These are phyloP conservation scores for Poeciliopsis occidentalis DNA, from an alignment of 2,113 vertebrate genomes.

Conservation along the genomic window DNA sequence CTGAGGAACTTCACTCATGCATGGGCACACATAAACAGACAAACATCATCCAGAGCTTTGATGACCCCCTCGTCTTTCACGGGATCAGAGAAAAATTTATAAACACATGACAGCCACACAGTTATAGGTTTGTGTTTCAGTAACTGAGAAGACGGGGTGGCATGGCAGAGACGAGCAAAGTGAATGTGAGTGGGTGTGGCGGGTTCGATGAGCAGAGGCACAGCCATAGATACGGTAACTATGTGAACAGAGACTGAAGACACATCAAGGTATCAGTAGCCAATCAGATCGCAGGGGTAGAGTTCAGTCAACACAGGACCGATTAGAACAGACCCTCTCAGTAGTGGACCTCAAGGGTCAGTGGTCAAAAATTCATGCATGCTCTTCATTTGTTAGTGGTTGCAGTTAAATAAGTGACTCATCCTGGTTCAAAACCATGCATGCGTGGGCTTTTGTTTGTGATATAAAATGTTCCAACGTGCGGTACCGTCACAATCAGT, in stretches of 20 bases:
- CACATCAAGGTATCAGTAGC: slow-evolving; percentile 58
- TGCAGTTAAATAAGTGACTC: slow-evolving; percentile 47
- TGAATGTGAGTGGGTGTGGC: slow-evolving; percentile 66
- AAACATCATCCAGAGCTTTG: slow-evolving; percentile 14
- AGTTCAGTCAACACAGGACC: slow-evolving; percentile 33
- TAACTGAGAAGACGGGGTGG: slow-evolving; percentile 34
- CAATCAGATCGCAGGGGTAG: slow-evolving; percentile 56
- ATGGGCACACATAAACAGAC: slow-evolving; percentile 10
- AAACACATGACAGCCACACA: slow-evolving; percentile 12
- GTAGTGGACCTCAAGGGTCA: slow-evolving; percentile 1
- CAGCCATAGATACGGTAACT: slow-evolving; percentile 76
- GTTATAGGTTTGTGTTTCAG: slow-evolving; percentile 18
- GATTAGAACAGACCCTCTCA: slow-evolving; percentile 15
- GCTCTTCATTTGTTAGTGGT: slow-evolving; percentile 12
- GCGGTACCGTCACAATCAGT: slow-evolving; percentile 7
- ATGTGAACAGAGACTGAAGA: slow-evolving; percentile 69
- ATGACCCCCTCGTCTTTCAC: slow-evolving; percentile 14
- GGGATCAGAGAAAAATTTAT: not conserved
- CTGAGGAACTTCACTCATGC: slow-evolving; percentile 31
- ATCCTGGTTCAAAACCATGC: slow-evolving; percentile 31
- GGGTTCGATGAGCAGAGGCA: slow-evolving; percentile 62
- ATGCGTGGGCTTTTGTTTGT: slow-evolving; percentile 47
- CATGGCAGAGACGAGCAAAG: slow-evolving; percentile 21
- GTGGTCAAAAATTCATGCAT: slow-evolving; percentile 15
- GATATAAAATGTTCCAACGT: slow-evolving; percentile 40